Conservation (phyloP, 2,888 invertebrate genomes). For the Cetonia aurata region DNA sequence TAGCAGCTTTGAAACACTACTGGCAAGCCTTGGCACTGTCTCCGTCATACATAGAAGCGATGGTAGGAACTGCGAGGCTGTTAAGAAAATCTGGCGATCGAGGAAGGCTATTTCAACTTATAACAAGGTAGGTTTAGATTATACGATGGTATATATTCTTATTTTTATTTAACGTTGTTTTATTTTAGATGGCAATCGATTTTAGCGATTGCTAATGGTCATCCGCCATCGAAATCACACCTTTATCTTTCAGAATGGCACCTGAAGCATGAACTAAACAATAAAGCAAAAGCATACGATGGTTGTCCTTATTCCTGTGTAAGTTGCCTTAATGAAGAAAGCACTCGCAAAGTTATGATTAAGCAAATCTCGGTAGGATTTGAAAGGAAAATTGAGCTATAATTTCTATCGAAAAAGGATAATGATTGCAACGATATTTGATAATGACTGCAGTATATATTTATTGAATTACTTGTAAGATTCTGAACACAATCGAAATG, state of each 20-base stretch:
- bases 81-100: conserved; percentile 75
- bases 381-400: too few species aligned
- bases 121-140: conserved; percentile 70
- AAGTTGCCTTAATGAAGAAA: conserved; percentile 47
- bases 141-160: neutral
- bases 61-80: conserved; percentile 73
- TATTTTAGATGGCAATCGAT: conserved; percentile 70
- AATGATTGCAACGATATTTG: too few species aligned
- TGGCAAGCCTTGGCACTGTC: conserved; percentile 70
- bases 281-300: conserved; percentile 64
- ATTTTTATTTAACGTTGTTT: neutral
- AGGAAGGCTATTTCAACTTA: conserved; percentile 75
- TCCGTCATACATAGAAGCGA: conserved; percentile 70
- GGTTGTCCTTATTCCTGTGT: conserved; percentile 53
- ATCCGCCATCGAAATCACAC: conserved; percentile 65
- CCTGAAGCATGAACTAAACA: conserved; percentile 67
- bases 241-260: conserved; percentile 71
- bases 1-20: conserved; percentile 70
- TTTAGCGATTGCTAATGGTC: conserved; percentile 66
- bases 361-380: too few species aligned
- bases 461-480: too few species aligned
- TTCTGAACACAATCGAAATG: too few species aligned
- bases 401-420: too few species aligned
- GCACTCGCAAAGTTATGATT: neutral
- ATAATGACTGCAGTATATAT: too few species aligned